Base-by-base conservation (phyloP, 1,140 invertebrate species). In the Bicyclus anynana region DNA sequence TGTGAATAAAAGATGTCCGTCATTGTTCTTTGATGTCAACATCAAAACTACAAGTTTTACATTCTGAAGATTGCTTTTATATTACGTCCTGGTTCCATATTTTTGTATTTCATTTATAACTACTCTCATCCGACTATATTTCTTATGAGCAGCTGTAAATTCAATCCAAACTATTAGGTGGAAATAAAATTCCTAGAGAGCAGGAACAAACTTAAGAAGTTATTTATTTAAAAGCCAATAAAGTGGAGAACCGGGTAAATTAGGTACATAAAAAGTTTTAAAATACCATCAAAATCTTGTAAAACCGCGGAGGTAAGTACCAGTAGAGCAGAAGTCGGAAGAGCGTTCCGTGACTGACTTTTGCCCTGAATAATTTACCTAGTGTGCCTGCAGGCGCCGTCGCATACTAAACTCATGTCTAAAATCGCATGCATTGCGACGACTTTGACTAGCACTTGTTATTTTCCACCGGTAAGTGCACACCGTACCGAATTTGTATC, bases 361-460 rank as follows among this genome's bases (percentile, higher is more conserved):
- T 80, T 80, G 76, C 65, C 76, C 74, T 83, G 74, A 78, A 83
- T 84, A 80, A 81, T 78, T 81, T 73, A 78, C 69, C 53, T 69
- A 23, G 66, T 67, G 69, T 74, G 62, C 64, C 67, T 69, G 53
- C 37, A 65, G 70, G 72, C 69, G 68, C 67, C 72, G 62, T 67
- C 44, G 62, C 62, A 71, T 53, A 59, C 57, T 21, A 53, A 53
- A 52, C 54, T 69, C 67, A 64, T 68, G 72, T 74, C 66, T 72
- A 49, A 74, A 76, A 70, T 77, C 60, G 67, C 67, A 66, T 60
- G 55, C 64, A 67, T 68, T 59, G 63, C 59, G 52, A 59, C 52
- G 52, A 55, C 56, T 68, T 61, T 63, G 55, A 62, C 62, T 65
- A 67, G 65, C 65, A 74, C 61, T 74, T 65, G 65, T 71, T 72